Conservation (phyloP, 2,113 vertebrate species). For the Penelope pileata region DNA sequence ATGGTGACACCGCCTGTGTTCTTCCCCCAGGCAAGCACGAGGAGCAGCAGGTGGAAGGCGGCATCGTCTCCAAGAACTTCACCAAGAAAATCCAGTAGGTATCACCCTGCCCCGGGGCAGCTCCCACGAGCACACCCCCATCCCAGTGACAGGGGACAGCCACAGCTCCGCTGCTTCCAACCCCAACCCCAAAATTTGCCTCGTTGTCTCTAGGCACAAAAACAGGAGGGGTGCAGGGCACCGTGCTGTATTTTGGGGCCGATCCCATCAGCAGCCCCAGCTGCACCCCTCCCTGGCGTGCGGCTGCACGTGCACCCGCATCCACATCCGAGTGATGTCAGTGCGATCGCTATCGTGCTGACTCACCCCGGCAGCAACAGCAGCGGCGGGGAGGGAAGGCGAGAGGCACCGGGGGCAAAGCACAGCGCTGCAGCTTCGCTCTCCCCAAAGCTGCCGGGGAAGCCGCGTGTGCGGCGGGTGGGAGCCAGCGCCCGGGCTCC, state of each 20-base stretch:
- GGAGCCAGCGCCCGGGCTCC: constrained; percentile 3
- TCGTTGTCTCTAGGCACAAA: neutral
- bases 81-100: constrained; percentile 99
- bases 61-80: constrained; percentile 98
- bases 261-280: neutral
- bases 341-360: neutral
- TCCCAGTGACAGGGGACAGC: neutral
- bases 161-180: neutral
- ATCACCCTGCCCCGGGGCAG: rapidly evolving
- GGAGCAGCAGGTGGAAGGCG: constrained; percentile 95
- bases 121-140: neutral
- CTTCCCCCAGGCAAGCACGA: constrained; percentile 88
- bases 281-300: neutral
- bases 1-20: neutral
- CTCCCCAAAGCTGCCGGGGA: neutral
- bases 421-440: neutral
- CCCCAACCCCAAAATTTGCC: neutral
- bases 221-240: neutral
- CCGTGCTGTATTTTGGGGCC: neutral
- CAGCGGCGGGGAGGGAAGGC: neutral
- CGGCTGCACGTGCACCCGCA: neutral
- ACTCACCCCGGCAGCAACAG: constrained; percentile 14
- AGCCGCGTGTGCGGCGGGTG: neutral
- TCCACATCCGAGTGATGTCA: constrained; percentile 3
- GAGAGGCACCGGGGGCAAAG: neutral